These are phyloP conservation scores for Terebella lapidaria DNA, from an alignment of 2,888 invertebrate genomes.

Conservation along the genomic window DNA sequence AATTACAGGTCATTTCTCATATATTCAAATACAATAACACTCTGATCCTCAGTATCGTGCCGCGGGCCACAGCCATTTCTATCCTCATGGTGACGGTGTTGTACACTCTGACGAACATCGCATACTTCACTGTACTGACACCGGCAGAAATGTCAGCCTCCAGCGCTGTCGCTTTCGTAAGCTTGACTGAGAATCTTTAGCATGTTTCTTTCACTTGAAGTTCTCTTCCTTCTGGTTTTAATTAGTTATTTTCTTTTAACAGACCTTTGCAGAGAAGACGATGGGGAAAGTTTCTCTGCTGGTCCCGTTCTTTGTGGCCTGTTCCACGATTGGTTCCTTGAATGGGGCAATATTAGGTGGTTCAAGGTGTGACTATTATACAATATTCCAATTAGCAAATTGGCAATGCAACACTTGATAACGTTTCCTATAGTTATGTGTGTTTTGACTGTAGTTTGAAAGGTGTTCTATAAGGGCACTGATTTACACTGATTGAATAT, in stretches of 20 bases:
- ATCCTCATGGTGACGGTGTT: conserved; percentile 72
- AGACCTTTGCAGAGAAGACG: conserved; percentile 42
- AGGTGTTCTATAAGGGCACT: too few species aligned
- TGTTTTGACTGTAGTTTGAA: too few species aligned
- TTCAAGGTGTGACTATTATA: conserved; percentile 21
- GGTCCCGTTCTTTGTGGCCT: conserved; percentile 90
- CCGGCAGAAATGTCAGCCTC: conserved; percentile 68
- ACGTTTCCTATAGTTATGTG: too few species aligned
- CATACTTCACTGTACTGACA: conserved; percentile 73
- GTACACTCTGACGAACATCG: conserved; percentile 76
- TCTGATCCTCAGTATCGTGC: conserved; percentile 65
- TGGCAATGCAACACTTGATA: too few species aligned
- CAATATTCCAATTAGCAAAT: too few species aligned
- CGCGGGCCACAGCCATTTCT: conserved; percentile 71
- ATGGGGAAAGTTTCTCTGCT: conserved; percentile 51
- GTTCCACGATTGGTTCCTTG: conserved; percentile 86
- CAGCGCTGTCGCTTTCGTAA: conserved; percentile 72
- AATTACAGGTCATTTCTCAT: neutral
- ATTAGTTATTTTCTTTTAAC: conserved; percentile 11
- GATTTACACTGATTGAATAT: too few species aligned
- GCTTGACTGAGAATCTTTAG: too few species aligned
- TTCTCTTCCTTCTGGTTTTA: neutral
- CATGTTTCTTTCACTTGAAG: neutral
- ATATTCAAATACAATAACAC: neutral
- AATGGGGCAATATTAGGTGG: conserved; percentile 43